Evolutionary conservation across 1,140 invertebrate genomes (phyloP).

Genomic region (Campoletis sonorensis): DNA sequence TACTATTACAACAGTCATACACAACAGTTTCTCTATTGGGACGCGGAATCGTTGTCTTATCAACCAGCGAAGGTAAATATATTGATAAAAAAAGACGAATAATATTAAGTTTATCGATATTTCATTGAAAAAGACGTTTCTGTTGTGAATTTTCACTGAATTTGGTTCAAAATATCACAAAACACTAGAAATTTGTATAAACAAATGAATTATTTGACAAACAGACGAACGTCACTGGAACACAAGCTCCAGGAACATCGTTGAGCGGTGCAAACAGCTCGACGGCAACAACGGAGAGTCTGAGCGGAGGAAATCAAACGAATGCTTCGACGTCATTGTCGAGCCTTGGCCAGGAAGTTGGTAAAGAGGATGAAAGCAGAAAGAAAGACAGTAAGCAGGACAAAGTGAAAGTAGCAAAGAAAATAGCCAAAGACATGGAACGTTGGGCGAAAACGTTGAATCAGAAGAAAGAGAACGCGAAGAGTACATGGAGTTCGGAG

Average conservation of each 20-base stretch:
- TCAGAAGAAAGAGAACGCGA: conserved; percentile 94
- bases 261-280: conserved; percentile 57
- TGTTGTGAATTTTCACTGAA: no score
- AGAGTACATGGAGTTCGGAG: conserved; percentile 80
- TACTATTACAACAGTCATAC: conserved; percentile 95
- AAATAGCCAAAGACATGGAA: conserved; percentile 94
- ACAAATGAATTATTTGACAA: conserved; percentile 7
- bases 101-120: conserved; percentile 38
- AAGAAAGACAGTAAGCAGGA: conserved; percentile 85
- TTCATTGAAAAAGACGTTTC: no score
- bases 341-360: conserved; percentile 48
- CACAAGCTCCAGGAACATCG: conserved; percentile 75
- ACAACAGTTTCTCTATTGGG: conserved; percentile 97
- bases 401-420: conserved; percentile 98
- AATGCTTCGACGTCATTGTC: conserved; percentile 49
- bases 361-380: conserved; percentile 73
- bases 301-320: conserved; percentile 53
- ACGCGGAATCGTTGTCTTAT: conserved; percentile 88
- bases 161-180: no score
- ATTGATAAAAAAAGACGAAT: no score
- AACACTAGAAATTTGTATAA: neutral
- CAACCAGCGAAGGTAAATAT: conserved; percentile 79
- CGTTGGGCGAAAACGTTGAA: conserved; percentile 97
- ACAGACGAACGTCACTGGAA: conserved; percentile 51
- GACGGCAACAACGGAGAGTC: conserved; percentile 37